phyloP scores from a whole-genome alignment of 2,888 invertebrate species.

The Ischnura elegans region DNA sequence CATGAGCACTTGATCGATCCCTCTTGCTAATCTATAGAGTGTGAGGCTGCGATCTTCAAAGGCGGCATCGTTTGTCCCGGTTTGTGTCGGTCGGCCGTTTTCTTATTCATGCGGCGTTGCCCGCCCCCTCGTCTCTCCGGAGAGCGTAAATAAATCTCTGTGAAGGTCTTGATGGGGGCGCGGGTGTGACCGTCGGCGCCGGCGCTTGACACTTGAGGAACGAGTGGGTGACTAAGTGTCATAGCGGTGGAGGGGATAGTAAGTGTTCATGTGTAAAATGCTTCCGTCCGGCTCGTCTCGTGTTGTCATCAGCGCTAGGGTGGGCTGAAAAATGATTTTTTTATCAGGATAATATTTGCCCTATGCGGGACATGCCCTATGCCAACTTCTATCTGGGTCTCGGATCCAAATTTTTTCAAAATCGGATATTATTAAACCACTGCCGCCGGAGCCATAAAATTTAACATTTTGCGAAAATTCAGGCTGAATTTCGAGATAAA shows the following conservation, averaged over 20 bases:
- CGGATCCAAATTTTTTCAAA: too few relatives aligned
- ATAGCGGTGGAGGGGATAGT: neutral
- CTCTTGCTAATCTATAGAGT: neutral
- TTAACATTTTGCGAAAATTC: too few relatives aligned
- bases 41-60: neutral
- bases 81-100: neutral
- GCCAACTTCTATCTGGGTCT: too few relatives aligned
- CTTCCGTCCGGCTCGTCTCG: neutral
- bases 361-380: too few relatives aligned
- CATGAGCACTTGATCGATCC: neutral
- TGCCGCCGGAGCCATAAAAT: too few relatives aligned
- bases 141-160: constrained; percentile 7
- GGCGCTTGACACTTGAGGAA: constrained; percentile 14
- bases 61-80: neutral
- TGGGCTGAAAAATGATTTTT: too few relatives aligned
- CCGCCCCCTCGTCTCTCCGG: neutral
- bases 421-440: too few relatives aligned
- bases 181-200: neutral
- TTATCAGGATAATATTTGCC: too few relatives aligned
- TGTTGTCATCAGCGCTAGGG: too few relatives aligned
- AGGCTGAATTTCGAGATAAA: too few relatives aligned
- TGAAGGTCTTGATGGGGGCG: neutral
- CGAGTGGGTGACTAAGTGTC: constrained; percentile 11
- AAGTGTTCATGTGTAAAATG: neutral
- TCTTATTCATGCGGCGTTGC: neutral